Base-by-base conservation (phyloP, 2,888 invertebrate species). In the Polymixis lichenea region DNA sequence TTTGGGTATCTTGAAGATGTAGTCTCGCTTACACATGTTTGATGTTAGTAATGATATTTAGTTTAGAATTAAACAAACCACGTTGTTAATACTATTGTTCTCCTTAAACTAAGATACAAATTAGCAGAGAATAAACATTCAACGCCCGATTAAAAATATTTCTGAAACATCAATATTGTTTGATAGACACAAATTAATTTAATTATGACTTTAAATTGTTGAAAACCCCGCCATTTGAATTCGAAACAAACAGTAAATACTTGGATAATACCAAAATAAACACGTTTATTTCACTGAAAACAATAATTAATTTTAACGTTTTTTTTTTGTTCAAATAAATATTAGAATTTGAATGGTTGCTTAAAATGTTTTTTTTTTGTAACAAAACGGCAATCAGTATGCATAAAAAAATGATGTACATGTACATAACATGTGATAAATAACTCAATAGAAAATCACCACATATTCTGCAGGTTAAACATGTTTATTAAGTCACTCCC, bases 1-100 rank as follows among this genome's bases (percentile, higher is more conserved):
- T 77, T 72, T 82, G 25, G 25, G 19, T 11, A 25, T n/a, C 38
- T 25, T 17, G 8, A 69, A 66, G n/a, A n/a, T n/a, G n/a, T n/a
- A n/a, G 32, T 60, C 60, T 49, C n/a, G 51, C 4, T 75, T 13
- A n/a, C 32, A 53, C 0, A 19, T n/a, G 43, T 56, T 58, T 72
- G 0, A 49, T 62, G 56, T 60, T 46, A 67, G 15, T 55, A 49
- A 19, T 38, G n/a, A 60, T 62, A n/a, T 53, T 38, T 43, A 17
- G 53, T 58, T n/a, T 65, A 17, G 15, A 38, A 51, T 15, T n/a
- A 43, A 62, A 79, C 7, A 67, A 55, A 64, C 3, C 4, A n/a
- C n/a, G 1, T 19, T 53, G 58, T 13, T 53, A n/a, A 46, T 58
- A 28, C 13, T 46, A 53, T n/a, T 77, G 49, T 71, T 78, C 3